Base-by-base conservation (phyloP, 2,888 invertebrate genomes). In the Cantharis nigra region DNA sequence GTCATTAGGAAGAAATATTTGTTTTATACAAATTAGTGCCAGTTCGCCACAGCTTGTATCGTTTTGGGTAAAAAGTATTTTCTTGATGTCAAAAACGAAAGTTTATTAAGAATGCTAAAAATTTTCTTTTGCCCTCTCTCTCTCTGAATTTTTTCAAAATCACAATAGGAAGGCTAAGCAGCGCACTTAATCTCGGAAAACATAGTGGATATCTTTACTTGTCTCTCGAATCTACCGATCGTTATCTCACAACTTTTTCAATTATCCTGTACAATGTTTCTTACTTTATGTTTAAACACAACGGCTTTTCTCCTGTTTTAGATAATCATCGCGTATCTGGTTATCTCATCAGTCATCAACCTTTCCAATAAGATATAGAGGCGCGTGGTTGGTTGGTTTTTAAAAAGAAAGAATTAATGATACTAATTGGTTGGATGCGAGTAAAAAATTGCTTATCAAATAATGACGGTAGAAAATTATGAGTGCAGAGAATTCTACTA, bases 181-280 rank as follows among this genome's bases (percentile, higher is more conserved):
- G 67, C 67, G 14, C 20, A 26, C 9, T 26, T n/a, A n/a, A 67
- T 67, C 67, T 67, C n/a, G n/a, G 7, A 11, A 30, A 64, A n/a
- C 49, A 67, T 72, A 72, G 65, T 72, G 72, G 72, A 33, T 69
- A 49, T 67, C 33, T 69, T 26, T 67, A 67, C 72, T 67, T 72
- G 72, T 72, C 65, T 26, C 10, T 67, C 33, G 33, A 16, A 72
- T 33, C 72, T 30, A 49, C 13, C 49, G 49, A 49, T 49, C 49
- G 49, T 49, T 49, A 49, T 49, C 49, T 49, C 5, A 0, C 49
- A n/a, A 49, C n/a, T 49, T 49, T 49, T 49, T 49, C 49, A 49
- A 49, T 49, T 49, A 49, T 49, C 49, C 49, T 49, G 49, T 49
- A 49, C 49, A 49, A 49, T 49, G 49, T 49, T 49, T n/a, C 49